A percentile compares a stretch with the other conserved stretches of the same genome.
phyloP scores from a whole-genome alignment of 2,797 vertebrate species.

The Paguma larvata region DNA sequence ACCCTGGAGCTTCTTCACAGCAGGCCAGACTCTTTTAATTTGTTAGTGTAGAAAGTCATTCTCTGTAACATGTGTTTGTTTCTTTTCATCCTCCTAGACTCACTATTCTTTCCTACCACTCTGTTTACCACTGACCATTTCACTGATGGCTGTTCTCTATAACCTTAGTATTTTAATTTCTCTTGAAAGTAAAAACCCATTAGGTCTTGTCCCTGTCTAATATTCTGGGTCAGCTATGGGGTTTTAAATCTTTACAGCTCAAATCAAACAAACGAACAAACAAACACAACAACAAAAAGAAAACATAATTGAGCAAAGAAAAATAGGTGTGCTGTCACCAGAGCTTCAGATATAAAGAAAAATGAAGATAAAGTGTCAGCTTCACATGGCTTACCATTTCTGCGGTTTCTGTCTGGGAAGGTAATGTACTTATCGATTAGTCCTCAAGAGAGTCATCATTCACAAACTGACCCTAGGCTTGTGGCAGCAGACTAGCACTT shows the following conservation, averaged over 20 bases:
- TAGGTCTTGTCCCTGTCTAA: neutral
- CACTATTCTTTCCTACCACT: neutral
- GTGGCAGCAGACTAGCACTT: neutral
- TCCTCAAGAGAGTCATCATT: conserved; percentile 30
- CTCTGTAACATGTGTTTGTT: neutral
- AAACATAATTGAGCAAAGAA: conserved; percentile 15
- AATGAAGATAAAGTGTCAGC: neutral
- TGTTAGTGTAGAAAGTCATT: neutral
- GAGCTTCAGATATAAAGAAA: neutral
- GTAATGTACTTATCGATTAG: neutral
- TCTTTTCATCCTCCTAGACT: neutral
- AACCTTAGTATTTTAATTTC: neutral
- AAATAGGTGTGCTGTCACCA: neutral
- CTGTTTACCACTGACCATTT: neutral
- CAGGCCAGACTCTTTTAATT: neutral
- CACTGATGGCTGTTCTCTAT: conserved; percentile 3
- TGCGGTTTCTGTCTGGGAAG: neutral
- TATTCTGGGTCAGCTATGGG: neutral
- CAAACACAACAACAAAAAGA: neutral
- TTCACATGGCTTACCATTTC: neutral
- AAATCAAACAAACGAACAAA: neutral
- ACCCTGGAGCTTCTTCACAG: neutral
- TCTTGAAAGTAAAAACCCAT: neutral
- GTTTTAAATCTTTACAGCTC: conserved; percentile 23
- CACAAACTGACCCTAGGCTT: neutral